Conservation (phyloP, 2,113 vertebrate genomes). For the Desmodus rotundus region DNA sequence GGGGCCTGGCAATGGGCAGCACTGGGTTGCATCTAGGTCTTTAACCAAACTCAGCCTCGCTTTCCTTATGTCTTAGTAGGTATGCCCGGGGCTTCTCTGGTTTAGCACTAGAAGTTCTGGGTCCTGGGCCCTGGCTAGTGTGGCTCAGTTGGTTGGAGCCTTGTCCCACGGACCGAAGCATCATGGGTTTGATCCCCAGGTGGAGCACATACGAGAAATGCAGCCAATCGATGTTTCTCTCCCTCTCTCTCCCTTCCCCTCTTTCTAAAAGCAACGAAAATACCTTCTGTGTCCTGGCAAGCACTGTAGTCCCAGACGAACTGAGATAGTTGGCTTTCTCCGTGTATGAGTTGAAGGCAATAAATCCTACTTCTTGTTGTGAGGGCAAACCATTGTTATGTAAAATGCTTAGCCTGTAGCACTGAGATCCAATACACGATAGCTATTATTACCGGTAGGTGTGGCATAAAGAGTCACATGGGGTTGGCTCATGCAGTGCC, state of each 20-base stretch:
- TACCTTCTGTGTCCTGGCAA: neutral
- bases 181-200: too few relatives aligned
- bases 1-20: accelerated
- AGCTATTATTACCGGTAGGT: neutral
- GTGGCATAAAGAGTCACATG: neutral
- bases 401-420: neutral
- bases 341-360: accelerated
- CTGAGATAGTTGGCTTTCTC: accelerated
- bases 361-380: neutral
- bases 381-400: neutral
- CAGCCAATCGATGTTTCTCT: too few relatives aligned
- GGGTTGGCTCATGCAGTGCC: neutral
- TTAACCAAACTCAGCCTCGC: accelerated
- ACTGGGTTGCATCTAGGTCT: accelerated
- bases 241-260: too few relatives aligned
- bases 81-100: neutral
- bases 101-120: neutral
- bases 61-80: neutral
- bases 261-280: too few relatives aligned
- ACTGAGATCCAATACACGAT: too few relatives aligned
- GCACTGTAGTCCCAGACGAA: neutral
- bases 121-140: too few relatives aligned
- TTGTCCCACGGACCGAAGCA: too few relatives aligned
- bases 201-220: too few relatives aligned
- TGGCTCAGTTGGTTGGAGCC: too few relatives aligned